Conservation (phyloP, 2,888 invertebrate genomes). For the Philhelius pedissequus region DNA sequence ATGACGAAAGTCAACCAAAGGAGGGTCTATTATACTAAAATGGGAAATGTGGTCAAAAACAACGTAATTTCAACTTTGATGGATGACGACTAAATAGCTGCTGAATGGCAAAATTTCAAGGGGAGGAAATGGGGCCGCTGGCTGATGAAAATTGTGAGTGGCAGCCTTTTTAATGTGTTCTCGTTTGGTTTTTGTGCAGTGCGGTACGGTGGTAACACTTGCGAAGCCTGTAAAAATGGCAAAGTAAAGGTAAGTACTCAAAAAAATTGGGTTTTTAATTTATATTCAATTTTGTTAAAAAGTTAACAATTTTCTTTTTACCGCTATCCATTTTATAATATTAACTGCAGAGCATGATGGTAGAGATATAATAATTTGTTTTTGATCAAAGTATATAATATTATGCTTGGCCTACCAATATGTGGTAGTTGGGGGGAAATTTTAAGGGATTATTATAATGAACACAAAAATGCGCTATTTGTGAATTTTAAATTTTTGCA, state of each 20-base stretch:
- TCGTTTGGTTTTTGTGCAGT: not conserved
- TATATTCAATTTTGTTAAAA: conserved; percentile 31
- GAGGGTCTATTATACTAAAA: conserved; percentile 17
- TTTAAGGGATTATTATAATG: not conserved
- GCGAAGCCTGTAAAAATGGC: conserved; percentile 21
- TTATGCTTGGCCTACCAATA: not conserved
- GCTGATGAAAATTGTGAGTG: conserved; percentile 17
- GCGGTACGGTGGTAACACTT: conserved; percentile 27
- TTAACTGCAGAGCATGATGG: not conserved
- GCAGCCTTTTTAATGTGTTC: conserved; percentile 45
- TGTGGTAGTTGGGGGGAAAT: not conserved
- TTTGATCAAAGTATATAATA: not conserved
- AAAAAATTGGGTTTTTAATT: conserved; percentile 36
- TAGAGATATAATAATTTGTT: not conserved
- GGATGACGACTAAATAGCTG: conserved; percentile 26
- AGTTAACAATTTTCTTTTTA: conserved; percentile 2
- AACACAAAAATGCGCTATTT: not conserved
- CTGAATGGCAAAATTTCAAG: not conserved
- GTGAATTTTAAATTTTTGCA: not conserved
- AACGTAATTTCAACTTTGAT: conserved; percentile 32
- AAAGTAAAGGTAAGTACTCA: conserved; percentile 23
- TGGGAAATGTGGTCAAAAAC: conserved; percentile 55
- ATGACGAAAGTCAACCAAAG: not conserved
- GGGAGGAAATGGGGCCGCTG: not conserved
- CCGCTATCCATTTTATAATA: conserved; percentile 1